Evolutionary conservation across 2,888 invertebrate genomes (phyloP), one percentile per base, ranked within the genome.

Genomic region (Acrocera orbiculus): DNA sequence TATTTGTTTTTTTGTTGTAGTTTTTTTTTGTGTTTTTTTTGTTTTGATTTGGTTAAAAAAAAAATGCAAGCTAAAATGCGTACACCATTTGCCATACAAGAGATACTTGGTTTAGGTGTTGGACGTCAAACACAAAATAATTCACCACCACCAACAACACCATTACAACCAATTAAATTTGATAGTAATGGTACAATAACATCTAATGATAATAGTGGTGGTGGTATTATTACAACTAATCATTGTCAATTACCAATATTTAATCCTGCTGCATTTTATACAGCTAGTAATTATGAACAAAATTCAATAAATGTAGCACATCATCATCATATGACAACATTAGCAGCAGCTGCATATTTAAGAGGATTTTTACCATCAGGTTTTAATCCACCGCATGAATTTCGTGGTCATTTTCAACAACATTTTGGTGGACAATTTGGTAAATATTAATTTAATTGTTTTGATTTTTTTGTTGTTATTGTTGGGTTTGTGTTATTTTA

Each of bases 31-130:
- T 10, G 8, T 22, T 22, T n/a, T n/a, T n/a, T n/a, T n/a, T n/a
- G n/a, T n/a, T n/a, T n/a, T n/a, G n/a, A n/a, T n/a, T n/a, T n/a
- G 9, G 6, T 40, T 37, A 39, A 42, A 39, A 2, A 15, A 9
- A 7, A 39, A 47, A 58, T 58, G 58, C 59, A 58, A 44, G 58
- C 58, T 20, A 58, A 58, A 55, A 55, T 58, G 58, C 53, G 58
- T 6, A 58, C 58, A 5, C 58, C 58, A 7, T 58, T 58, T 36
- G 58, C 58, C 40, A 58, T 58, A 33, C 58, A 58, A 40, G 58
- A 58, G 43, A 59, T 58, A 26, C 51, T 58, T 30, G 58, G 58
- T 30, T 44, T 58, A 34, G 58, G 58, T 29, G 56, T 54, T 24
- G 56, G 54, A 8, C 14, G 40, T 16, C 44, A 43, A 40, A 30